Evolutionary conservation across 2,797 vertebrate species (phyloP).

Genomic region (Lacerta bilineata): DNA sequence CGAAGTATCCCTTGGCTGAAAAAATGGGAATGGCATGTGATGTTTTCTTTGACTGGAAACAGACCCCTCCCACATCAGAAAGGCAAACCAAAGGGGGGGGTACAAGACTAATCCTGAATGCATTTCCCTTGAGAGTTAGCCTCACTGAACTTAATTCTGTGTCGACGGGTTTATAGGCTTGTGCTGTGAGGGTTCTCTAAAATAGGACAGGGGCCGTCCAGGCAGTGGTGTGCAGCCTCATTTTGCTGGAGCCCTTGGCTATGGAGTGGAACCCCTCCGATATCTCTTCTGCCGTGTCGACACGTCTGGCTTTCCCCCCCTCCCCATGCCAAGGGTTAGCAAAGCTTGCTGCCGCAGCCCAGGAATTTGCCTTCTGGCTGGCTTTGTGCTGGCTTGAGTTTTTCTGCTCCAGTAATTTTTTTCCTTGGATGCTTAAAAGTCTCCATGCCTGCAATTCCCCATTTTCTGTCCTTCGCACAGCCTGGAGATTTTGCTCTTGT

Average conservation of each 20-base stretch:
- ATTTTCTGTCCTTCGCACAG: not conserved
- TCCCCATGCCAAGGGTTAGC: not conserved
- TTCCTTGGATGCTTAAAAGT: not conserved
- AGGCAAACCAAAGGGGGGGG: too few relatives aligned
- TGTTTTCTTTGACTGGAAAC: not conserved
- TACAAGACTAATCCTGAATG: too few relatives aligned
- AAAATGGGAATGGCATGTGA: not conserved
- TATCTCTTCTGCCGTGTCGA: not conserved
- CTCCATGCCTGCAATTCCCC: not conserved
- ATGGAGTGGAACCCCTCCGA: too few relatives aligned
- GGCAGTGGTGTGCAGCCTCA: not conserved
- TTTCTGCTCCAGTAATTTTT: slow-evolving; percentile 33
- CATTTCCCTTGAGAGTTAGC: not conserved
- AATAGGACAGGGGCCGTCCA: not conserved
- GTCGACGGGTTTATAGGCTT: not conserved
- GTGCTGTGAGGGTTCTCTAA: not conserved
- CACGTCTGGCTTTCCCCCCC: too few relatives aligned
- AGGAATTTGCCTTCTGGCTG: slow-evolving; percentile 16
- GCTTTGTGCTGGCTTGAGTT: not conserved
- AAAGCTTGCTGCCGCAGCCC: not conserved
- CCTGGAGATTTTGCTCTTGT: not conserved
- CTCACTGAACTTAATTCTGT: not conserved
- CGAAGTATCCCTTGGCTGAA: not conserved
- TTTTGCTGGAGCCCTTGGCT: not conserved
- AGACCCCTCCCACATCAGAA: not conserved